Evolutionary conservation across 2,888 invertebrate species (phyloP), one percentile per base, ranked within the genome.

Genomic region (Cepaea hortensis): DNA sequence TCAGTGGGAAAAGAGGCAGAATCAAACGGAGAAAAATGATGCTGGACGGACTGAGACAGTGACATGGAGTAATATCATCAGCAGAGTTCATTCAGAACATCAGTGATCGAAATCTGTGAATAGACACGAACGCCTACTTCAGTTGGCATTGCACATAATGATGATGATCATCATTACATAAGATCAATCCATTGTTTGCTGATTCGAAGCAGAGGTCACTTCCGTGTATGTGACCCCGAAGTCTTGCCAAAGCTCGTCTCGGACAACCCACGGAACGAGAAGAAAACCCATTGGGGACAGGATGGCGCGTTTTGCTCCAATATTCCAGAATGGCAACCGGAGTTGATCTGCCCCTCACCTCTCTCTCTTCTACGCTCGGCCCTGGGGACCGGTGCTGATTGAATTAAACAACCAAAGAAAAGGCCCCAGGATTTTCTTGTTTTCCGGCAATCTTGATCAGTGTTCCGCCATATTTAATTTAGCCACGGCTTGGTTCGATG

Each of bases 401-500:
- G 85, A 85, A 85, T 85, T 85, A 81, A 85, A 81, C 85, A 81
- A 72, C 20, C 79, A 48, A 81, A 85, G 85, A 65, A 73, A 70
- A 61, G 81, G 50, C 72, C 85, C 79, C 46, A 62, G 23, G 79
- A 65, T 70, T 68, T 85, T 70, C 79, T 79, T 85, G 85, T 85
- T 85, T n/a, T 73, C 61, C 76, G 61, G 85, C 80, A 85, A 81
- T 85, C 85, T 73, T 62, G 61, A 85, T 81, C 85, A 85, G 72
- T 85, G 85, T 85, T 73, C 79, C 85, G 81, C 85, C 85, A 85
- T 85, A 72, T 85, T 85, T 85, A 85, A 85, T 85, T 81, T 81
- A 81, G 77, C 85, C 48, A 61, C 48, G 70, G 62, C 68, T 15
- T 50, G n/a, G 79, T n/a, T 23, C 20, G 23, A 23, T 50, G 68